phyloP scores from a whole-genome alignment of 2,888 invertebrate species.

The Allacma fusca region DNA sequence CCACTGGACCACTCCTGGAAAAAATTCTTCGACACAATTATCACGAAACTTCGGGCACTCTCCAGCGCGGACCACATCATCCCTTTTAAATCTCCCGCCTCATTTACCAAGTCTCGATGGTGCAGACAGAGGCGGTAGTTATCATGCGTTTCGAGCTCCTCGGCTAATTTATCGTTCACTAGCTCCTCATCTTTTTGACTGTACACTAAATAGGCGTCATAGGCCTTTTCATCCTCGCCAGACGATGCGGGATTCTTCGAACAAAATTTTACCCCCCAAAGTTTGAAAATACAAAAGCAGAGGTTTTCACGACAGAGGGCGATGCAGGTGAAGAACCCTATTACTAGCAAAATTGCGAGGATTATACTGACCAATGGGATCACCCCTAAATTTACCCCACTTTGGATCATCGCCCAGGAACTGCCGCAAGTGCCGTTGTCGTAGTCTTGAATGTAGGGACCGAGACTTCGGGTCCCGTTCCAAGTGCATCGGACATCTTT shows the following conservation, averaged over 20 bases:
- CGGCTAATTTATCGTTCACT: slow-evolving; percentile 65
- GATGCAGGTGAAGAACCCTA: slow-evolving; percentile 67
- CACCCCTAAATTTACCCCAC: slow-evolving; percentile 61
- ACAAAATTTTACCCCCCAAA: too few relatives aligned
- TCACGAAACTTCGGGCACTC: slow-evolving; percentile 65
- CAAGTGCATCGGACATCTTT: slow-evolving; percentile 74
- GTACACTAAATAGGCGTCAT: slow-evolving; percentile 68
- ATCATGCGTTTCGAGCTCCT: slow-evolving; percentile 65
- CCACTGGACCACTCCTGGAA: slow-evolving; percentile 67
- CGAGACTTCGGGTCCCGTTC: slow-evolving; percentile 53
- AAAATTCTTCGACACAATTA: slow-evolving; percentile 67
- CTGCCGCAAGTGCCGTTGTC: slow-evolving; percentile 55
- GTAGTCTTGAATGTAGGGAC: slow-evolving; percentile 57
- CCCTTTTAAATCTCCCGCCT: slow-evolving; percentile 64
- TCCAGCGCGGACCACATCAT: slow-evolving; percentile 67
- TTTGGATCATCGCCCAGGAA: slow-evolving; percentile 52
- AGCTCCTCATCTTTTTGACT: slow-evolving; percentile 65
- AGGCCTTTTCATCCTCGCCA: slow-evolving; percentile 63
- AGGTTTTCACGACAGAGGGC: slow-evolving; percentile 77
- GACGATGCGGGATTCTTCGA: too few relatives aligned
- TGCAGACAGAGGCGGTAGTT: slow-evolving; percentile 66
- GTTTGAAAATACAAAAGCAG: slow-evolving; percentile 79
- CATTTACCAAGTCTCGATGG: slow-evolving; percentile 64
- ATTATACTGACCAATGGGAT: slow-evolving; percentile 63
- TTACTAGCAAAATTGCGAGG: slow-evolving; percentile 66